A percentile compares a stretch with the other conserved stretches of the same genome.
These are phyloP conservation scores for Phylloscopus trochiloides DNA, from an alignment of 2,113 vertebrate species.

Conservation along the genomic window DNA sequence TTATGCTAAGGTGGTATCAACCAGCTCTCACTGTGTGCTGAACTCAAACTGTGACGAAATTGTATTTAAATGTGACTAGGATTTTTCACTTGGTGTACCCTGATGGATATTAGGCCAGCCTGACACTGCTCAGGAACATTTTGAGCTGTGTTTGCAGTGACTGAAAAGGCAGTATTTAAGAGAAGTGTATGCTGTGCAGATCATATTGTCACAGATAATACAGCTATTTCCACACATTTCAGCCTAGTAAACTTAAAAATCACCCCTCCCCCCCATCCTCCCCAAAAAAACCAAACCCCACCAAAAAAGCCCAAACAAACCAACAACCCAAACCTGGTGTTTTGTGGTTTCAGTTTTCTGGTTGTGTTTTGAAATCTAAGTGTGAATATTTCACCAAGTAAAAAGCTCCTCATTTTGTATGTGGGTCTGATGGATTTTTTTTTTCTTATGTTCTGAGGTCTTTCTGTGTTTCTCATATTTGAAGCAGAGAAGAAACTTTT, in stretches of 20 bases:
- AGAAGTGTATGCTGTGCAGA: background rate
- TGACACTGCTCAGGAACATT: background rate
- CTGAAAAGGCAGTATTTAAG: background rate
- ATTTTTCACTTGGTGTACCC: background rate
- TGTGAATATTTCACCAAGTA: background rate
- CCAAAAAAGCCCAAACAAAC: no score
- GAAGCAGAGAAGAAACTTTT: background rate
- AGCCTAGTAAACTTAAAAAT: background rate
- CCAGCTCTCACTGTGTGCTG: background rate
- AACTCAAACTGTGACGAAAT: background rate
- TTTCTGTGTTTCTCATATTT: background rate
- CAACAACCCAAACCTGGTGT: background rate
- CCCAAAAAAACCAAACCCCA: background rate
- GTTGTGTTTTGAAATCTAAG: background rate
- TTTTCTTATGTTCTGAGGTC: background rate
- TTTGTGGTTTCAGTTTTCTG: background rate
- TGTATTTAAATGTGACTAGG: background rate
- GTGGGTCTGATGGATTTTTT: background rate
- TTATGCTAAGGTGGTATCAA: background rate
- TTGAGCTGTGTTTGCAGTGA: background rate
- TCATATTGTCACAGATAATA: background rate
- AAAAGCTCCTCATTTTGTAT: background rate
- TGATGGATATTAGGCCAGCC: background rate
- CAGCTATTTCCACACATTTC: background rate
- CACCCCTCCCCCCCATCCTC: fast-evolving